phyloP scores from a whole-genome alignment of 2,888 invertebrate genomes.

The Microctonus hyperodae region DNA sequence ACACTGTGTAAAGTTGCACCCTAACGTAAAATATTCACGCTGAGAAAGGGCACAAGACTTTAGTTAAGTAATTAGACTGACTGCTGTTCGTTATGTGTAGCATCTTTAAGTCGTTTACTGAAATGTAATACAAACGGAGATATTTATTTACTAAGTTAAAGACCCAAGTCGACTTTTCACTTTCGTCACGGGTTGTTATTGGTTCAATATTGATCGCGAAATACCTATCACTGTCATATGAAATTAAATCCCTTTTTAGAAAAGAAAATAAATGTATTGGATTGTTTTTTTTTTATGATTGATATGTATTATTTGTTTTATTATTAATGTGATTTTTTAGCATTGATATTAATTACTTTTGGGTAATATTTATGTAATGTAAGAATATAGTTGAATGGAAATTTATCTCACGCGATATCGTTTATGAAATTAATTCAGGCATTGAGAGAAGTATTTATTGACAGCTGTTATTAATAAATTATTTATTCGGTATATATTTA shows the following conservation, averaged over 20 bases:
- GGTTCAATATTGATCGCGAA: slow-evolving; percentile 8
- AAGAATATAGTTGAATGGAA: neutral
- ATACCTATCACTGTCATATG: neutral
- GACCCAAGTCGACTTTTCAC: slow-evolving; percentile 13
- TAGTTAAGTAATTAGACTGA: slow-evolving; percentile 61
- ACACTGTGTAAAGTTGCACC: slow-evolving; percentile 18
- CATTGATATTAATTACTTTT: too few relatives aligned
- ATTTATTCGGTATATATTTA: too few relatives aligned
- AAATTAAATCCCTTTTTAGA: neutral
- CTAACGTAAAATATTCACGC: slow-evolving; percentile 3
- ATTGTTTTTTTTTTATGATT: too few relatives aligned
- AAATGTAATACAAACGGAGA: neutral
- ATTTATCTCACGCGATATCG: neutral
- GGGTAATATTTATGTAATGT: too few relatives aligned
- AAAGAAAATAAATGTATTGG: neutral
- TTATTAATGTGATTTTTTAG: neutral
- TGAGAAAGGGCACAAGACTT: slow-evolving; percentile 47
- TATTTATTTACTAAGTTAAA: neutral
- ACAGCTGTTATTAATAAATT: too few relatives aligned
- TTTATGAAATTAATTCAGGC: too few relatives aligned
- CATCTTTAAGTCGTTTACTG: slow-evolving; percentile 25
- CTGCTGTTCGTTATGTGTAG: slow-evolving; percentile 59
- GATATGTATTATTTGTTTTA: too few relatives aligned
- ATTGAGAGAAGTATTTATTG: too few relatives aligned
- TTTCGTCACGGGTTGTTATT: slow-evolving; percentile 4